Percentiles rank a stretch among this genome's conserved stretches.
These are phyloP conservation scores for Trididemnum clinides DNA, from an alignment of 23 tunicate species.

Conservation along the genomic window DNA sequence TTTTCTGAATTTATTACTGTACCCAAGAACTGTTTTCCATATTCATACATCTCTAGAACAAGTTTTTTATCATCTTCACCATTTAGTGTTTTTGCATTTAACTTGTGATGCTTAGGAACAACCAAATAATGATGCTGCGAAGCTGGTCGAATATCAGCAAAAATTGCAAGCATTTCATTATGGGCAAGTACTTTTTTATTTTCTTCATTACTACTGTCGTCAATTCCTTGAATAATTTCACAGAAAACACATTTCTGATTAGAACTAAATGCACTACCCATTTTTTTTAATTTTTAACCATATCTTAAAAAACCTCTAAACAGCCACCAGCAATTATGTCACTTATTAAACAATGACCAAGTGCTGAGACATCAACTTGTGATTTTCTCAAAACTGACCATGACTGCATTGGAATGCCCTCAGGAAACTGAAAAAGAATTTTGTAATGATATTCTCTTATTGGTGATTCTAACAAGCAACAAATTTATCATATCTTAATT, in stretches of 20 bases:
- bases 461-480: no score
- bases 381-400: no score
- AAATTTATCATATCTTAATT: no score
- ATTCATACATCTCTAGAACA: conserved; percentile 58
- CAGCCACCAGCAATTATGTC: no score
- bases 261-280: background rate
- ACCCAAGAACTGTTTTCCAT: conserved; percentile 46
- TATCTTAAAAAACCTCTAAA: no score
- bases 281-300: no score
- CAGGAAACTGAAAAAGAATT: no score
- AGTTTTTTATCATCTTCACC: conserved; percentile 50
- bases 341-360: no score
- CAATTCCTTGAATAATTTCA: conserved; percentile 2
- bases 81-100: conserved; percentile 61
- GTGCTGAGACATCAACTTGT: no score
- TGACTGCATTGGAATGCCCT: no score
- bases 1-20: conserved; percentile 17
- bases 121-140: conserved; percentile 81
- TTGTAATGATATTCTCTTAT: no score
- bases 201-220: background rate
- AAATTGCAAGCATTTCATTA: conserved; percentile 56
- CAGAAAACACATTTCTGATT: conserved; percentile 37
- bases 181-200: conserved; percentile 38
- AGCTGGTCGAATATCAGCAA: conserved; percentile 77
- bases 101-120: conserved; percentile 58